Evolutionary conservation across 2,888 invertebrate genomes (phyloP).

Genomic region (Dicranocentrus wangi): DNA sequence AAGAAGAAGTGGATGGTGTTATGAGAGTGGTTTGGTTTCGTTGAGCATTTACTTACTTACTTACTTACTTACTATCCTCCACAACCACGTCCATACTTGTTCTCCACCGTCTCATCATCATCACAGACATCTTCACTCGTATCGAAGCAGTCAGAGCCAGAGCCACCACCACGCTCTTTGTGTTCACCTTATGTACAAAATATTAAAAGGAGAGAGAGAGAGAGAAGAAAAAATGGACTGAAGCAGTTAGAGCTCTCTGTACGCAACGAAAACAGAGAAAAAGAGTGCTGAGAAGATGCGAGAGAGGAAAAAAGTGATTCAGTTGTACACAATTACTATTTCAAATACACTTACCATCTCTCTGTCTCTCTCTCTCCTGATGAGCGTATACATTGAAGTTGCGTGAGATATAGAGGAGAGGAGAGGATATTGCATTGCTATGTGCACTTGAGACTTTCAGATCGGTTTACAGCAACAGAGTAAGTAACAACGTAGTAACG

Average conservation of each 20-base stretch:
- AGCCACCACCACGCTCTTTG: no score
- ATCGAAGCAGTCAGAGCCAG: no score
- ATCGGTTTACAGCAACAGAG: slow-evolving; percentile 25
- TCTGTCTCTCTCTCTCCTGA: background rate
- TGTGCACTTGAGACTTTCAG: slow-evolving; percentile 12
- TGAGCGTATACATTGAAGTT: background rate
- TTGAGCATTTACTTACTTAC: no score
- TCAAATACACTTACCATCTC: background rate
- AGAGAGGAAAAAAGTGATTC: background rate
- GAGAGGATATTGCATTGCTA: background rate
- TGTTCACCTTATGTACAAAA: no score
- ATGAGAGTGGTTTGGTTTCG: slow-evolving; percentile 54
- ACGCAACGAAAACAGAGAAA: slow-evolving; percentile 15
- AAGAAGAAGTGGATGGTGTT: slow-evolving; percentile 3
- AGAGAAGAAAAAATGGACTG: slow-evolving; percentile 23
- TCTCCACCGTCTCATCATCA: slow-evolving; percentile 30
- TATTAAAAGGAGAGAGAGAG: no score
- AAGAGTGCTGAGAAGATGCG: background rate
- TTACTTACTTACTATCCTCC: no score
- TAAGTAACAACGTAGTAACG: no score
- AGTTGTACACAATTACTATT: background rate
- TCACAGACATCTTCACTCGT: slow-evolving; percentile 43
- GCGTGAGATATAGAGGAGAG: background rate
- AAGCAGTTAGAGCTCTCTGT: slow-evolving; percentile 38
- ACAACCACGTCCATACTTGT: slow-evolving; percentile 30